A percentile compares a stretch with the other conserved stretches of the same genome.
These are phyloP conservation scores for Ormia ochracea DNA, from an alignment of 2,888 invertebrate genomes.

Conservation along the genomic window DNA sequence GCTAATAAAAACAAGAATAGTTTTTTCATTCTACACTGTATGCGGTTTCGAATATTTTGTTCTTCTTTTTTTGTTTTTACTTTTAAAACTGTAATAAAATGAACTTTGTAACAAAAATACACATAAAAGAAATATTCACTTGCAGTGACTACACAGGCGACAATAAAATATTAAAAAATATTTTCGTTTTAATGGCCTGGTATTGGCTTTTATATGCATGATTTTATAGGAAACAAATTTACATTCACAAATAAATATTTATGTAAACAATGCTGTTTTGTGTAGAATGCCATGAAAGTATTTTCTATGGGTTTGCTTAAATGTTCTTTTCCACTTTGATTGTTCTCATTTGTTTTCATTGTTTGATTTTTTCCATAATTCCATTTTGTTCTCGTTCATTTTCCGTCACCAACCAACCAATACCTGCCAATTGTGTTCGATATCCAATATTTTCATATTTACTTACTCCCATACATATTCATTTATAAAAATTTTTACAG, in stretches of 20 bases:
- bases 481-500: not conserved
- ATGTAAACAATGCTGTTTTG: not conserved
- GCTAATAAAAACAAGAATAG: conserved; percentile 13
- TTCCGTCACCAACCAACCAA: not conserved
- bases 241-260: not conserved
- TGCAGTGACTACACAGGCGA: conserved; percentile 1
- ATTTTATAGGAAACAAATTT: too few relatives aligned
- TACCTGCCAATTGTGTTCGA: conserved; percentile 16
- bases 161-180: conserved; percentile 50
- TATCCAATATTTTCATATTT: conserved; percentile 19
- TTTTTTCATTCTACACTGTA: conserved; percentile 27
- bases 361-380: conserved; percentile 10
- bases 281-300: conserved; percentile 18
- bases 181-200: conserved; percentile 31
- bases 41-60: not conserved
- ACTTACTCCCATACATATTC: not conserved
- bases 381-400: not conserved
- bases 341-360: conserved; percentile 16
- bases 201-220: conserved; percentile 28
- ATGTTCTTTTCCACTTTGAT: not conserved
- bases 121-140: conserved; percentile 15
- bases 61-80: not conserved
- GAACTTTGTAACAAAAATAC: not conserved
- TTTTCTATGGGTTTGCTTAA: not conserved
- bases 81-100: conserved; percentile 10